Base-by-base conservation (phyloP, 2,113 vertebrate species). In the Podocnemis expansa region DNA sequence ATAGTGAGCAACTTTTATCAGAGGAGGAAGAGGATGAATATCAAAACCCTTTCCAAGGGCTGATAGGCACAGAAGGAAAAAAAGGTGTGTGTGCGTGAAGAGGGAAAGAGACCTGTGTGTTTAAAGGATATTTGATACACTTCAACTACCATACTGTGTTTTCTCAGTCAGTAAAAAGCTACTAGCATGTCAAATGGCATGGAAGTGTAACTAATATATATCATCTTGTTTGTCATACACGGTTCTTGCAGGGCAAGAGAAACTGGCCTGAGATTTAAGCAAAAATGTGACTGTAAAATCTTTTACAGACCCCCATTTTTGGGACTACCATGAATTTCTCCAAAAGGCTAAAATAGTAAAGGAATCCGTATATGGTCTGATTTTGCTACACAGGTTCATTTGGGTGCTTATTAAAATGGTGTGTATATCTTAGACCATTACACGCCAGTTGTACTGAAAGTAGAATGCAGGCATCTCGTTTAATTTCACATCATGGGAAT, bases 111-210 rank as follows among this genome's bases (percentile, higher is more conserved):
- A 8, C 73, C 24, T 63, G 3, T 34, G 2, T 45, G 54, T 95
- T n/a, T 87, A 70, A 79, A 67, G 5, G 88, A 70, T 4, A 56
- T 75, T 38, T 45, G 45, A 43, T 45, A 75, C 2, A 1, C 34
- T 34, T 24, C 55, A 25, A 55, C 55, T 81, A 56, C 38, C 12
- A 75, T 5, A 6, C 2, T 60, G 3, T 14, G 7, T 87, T 90
- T 90, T 91, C 80, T 93, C 86, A 80, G 55, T 89, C 38, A 25
- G 80, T 84, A 80, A 45, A 80, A 80, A 80, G n/a, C 82, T 87
- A 47, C 89, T 93, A 93, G 82, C 73, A 80, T 87, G 91, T 94
- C 80, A 91, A 90, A 95, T 93, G 89, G 80, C 73, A 84, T 21
- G 22, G 21, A n/a, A 38, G n/a, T 70, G 63, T 38, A 95, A 87